Percentiles rank a stretch among this genome's conserved stretches.
These are phyloP conservation scores for Tipula vernalis DNA, from an alignment of 2,888 invertebrate species.

Conservation along the genomic window DNA sequence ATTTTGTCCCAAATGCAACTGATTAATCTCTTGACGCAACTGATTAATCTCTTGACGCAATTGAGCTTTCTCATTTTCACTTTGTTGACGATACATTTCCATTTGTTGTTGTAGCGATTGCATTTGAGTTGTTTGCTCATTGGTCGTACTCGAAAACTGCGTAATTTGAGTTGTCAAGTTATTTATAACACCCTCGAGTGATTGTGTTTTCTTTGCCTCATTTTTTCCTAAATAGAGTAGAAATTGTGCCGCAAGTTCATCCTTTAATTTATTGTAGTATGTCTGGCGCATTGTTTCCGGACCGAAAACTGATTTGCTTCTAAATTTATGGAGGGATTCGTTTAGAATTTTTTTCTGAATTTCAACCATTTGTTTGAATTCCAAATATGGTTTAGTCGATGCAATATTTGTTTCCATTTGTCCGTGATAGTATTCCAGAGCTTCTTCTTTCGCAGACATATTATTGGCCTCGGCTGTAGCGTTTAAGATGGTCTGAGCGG, in stretches of 20 bases:
- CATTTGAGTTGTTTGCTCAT: background rate
- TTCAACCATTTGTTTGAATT: background rate
- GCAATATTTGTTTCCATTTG: background rate
- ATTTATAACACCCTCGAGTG: background rate
- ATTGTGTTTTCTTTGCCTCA: background rate
- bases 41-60: background rate
- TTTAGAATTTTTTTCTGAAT: background rate
- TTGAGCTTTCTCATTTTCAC: background rate
- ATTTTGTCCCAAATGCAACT: too few species aligned
- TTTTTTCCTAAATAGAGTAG: background rate
- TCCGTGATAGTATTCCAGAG: background rate
- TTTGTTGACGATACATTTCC: background rate
- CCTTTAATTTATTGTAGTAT: background rate
- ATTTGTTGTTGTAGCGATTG: background rate
- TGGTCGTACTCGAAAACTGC: background rate
- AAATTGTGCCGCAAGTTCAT: background rate
- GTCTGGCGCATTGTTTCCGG: background rate
- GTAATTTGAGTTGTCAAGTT: background rate
- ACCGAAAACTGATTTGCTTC: background rate
- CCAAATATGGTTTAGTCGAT: background rate
- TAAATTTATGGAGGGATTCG: background rate
- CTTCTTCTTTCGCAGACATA: slow-evolving; percentile 13
- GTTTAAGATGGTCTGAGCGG: slow-evolving; percentile 11
- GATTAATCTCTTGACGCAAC: background rate
- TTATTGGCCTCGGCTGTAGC: slow-evolving; percentile 12